These are phyloP conservation scores for Microcebus ravelobensis DNA, from an alignment of 2,113 vertebrate genomes.

Conservation along the genomic window DNA sequence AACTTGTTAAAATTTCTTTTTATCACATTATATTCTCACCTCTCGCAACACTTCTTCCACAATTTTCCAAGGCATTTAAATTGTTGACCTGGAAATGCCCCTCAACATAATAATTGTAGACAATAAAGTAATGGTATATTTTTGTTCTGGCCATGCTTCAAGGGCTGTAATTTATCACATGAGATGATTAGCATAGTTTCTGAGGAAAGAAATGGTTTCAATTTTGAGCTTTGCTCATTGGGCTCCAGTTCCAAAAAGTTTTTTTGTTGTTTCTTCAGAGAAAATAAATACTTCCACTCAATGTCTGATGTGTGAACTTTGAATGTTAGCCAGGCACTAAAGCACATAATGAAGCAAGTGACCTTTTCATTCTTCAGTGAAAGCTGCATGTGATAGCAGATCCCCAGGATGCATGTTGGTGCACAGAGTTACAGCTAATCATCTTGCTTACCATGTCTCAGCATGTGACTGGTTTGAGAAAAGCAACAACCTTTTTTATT, in stretches of 20 bases:
- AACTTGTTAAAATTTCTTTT: conserved; percentile 43
- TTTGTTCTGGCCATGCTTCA: neutral
- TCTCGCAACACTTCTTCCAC: neutral
- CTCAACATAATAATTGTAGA: neutral
- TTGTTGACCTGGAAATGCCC: conserved; percentile 21
- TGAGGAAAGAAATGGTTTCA: neutral
- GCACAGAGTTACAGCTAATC: conserved; percentile 43
- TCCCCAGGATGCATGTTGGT: neutral
- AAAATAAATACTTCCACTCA: conserved; percentile 60
- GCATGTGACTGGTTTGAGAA: neutral
- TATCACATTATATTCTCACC: conserved; percentile 9
- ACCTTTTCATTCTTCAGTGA: conserved; percentile 69
- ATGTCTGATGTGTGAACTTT: conserved; percentile 63
- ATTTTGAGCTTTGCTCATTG: neutral
- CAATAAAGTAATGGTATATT: neutral
- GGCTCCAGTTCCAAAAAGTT: neutral
- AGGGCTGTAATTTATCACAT: neutral
- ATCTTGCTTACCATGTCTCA: conserved; percentile 7
- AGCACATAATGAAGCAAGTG: conserved; percentile 36
- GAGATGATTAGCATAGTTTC: neutral
- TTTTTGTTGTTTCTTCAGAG: conserved; percentile 6
- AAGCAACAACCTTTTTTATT: conserved; percentile 48
- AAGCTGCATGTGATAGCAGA: neutral
- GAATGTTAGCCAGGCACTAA: conserved; percentile 43
- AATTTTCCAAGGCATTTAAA: neutral